These are phyloP conservation scores for Mallateleia sp. DNA, from an alignment of 2,888 invertebrate species.

Conservation along the genomic window DNA sequence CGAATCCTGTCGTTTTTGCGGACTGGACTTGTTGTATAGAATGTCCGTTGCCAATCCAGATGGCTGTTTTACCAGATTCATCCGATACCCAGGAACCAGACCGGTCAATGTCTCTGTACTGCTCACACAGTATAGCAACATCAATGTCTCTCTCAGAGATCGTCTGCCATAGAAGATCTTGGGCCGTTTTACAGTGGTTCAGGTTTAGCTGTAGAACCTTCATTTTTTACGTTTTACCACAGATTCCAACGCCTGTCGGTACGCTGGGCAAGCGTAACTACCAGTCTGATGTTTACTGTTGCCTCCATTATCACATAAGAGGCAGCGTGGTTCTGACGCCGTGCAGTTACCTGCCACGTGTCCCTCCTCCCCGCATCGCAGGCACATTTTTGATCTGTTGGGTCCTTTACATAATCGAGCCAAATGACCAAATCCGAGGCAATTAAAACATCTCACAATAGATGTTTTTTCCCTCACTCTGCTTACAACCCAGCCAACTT, in stretches of 20 bases:
- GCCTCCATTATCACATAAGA: slow-evolving; percentile 39
- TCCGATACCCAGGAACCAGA: neutral
- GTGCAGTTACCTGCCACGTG: slow-evolving; percentile 61
- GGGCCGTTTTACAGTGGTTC: slow-evolving; percentile 55
- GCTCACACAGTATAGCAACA: slow-evolving; percentile 55
- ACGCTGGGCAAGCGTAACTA: neutral
- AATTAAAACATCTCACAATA: slow-evolving; percentile 61
- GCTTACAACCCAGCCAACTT: slow-evolving; percentile 70
- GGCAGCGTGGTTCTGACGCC: slow-evolving; percentile 19
- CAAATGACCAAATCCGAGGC: slow-evolving; percentile 68
- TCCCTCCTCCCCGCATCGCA: slow-evolving; percentile 61
- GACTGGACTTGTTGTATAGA: neutral
- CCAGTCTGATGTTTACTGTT: neutral
- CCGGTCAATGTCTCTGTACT: slow-evolving; percentile 47
- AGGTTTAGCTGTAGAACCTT: neutral
- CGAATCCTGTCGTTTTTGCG: neutral
- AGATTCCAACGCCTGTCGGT: neutral
- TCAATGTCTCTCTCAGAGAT: slow-evolving; percentile 51
- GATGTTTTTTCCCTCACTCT: slow-evolving; percentile 38
- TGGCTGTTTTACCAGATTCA: neutral
- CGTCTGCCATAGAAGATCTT: slow-evolving; percentile 67
- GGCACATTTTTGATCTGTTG: slow-evolving; percentile 52
- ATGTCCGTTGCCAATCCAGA: neutral
- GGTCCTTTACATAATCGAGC: slow-evolving; percentile 34
- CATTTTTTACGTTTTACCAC: neutral